These are phyloP conservation scores for Benitochromis conjunctus DNA, from an alignment of 2,113 vertebrate genomes.

Conservation along the genomic window DNA sequence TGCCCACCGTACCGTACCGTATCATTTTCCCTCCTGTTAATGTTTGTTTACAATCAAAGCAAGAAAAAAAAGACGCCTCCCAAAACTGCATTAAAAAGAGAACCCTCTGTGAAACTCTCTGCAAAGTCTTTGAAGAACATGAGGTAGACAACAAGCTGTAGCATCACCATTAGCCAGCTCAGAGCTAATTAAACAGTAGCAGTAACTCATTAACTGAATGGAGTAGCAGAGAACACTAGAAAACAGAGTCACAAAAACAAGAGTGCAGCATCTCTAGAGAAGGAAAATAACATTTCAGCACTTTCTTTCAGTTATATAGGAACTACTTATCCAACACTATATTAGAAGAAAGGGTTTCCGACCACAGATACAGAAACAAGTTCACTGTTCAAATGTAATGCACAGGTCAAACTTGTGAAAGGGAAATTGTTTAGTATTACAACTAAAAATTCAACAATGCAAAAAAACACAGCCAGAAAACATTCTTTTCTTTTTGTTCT, in stretches of 20 bases:
- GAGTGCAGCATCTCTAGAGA: not conserved
- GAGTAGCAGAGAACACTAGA: not conserved
- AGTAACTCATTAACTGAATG: not conserved
- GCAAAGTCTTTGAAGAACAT: conserved; percentile 54
- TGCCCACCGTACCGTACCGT: not conserved
- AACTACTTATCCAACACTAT: not conserved
- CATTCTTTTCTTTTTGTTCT: not conserved
- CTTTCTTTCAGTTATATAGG: not conserved
- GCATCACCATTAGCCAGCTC: not conserved
- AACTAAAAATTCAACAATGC: not conserved
- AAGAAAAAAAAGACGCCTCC: not conserved
- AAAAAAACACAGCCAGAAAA: not conserved
- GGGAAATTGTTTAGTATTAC: not conserved
- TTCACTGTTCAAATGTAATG: not conserved
- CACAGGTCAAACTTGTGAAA: not conserved
- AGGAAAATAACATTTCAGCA: not conserved
- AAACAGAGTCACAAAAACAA: not conserved
- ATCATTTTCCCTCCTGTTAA: not conserved
- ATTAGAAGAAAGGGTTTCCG: not conserved
- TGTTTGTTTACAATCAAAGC: conserved; percentile 38
- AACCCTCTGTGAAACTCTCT: not conserved
- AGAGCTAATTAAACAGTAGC: conserved; percentile 22
- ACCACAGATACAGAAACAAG: not conserved
- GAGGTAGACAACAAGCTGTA: not conserved
- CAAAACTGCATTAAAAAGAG: not conserved